Conservation (phyloP, 2,113 vertebrate species). For the Nerophis lumbriciformis region DNA sequence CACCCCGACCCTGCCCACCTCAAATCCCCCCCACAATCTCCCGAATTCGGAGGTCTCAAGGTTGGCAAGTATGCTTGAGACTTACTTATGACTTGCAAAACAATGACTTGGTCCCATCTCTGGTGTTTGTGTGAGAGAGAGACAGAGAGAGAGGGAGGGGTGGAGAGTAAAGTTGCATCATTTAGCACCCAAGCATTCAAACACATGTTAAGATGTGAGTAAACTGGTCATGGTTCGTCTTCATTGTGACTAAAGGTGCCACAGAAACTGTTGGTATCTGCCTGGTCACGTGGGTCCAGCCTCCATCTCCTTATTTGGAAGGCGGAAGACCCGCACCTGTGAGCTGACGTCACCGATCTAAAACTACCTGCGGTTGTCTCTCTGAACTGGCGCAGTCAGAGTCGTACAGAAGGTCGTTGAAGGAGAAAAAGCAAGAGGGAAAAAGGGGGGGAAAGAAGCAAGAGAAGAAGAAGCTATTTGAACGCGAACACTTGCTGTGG, state of each 20-base stretch:
- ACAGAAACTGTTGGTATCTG: slow-evolving; percentile 36
- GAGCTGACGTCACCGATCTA: slow-evolving; percentile 48
- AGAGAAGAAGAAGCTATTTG: too few relatives aligned
- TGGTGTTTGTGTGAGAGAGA: background rate
- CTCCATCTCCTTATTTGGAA: slow-evolving; percentile 55
- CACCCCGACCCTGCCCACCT: too few relatives aligned
- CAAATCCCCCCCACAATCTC: too few relatives aligned
- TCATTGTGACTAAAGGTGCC: too few relatives aligned
- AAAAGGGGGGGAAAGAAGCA: too few relatives aligned
- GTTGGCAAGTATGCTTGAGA: too few relatives aligned
- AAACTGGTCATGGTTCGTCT: background rate
- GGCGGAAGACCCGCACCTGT: slow-evolving; percentile 58
- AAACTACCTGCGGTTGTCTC: slow-evolving; percentile 59
- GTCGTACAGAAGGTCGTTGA: too few relatives aligned
- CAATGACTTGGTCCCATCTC: too few relatives aligned
- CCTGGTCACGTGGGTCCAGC: slow-evolving; percentile 1
- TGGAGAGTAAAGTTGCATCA: background rate
- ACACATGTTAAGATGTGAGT: background rate
- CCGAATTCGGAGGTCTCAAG: too few relatives aligned
- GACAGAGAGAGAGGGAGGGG: background rate
- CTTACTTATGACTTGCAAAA: too few relatives aligned
- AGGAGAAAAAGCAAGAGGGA: too few relatives aligned
- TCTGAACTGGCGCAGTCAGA: too few relatives aligned
- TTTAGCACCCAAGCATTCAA: background rate
- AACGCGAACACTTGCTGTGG: background rate